These are phyloP conservation scores for Drosophila setosimentum DNA, from an alignment of 2,888 invertebrate species.

Conservation along the genomic window DNA sequence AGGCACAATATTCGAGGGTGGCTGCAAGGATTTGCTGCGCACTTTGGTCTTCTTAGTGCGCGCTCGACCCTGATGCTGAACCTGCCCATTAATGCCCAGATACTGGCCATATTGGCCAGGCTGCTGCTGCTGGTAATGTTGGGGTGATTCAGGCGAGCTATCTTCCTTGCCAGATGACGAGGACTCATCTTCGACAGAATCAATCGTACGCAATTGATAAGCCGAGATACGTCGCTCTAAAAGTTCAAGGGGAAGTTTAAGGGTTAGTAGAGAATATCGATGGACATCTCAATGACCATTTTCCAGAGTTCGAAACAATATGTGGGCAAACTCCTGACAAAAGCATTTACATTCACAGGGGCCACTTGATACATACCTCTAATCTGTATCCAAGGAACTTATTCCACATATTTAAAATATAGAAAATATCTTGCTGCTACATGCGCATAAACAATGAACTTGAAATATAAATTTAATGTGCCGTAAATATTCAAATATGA, in stretches of 20 bases:
- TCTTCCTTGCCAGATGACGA: slow-evolving; percentile 84
- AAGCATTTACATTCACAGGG: slow-evolving; percentile 1
- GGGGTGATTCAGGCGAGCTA: slow-evolving; percentile 83
- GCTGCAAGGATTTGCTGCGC: slow-evolving; percentile 85
- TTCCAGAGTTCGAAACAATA: slow-evolving; percentile 61
- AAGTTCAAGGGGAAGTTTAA: slow-evolving; percentile 45
- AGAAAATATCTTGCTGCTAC: slow-evolving; percentile 37
- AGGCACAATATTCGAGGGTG: slow-evolving; percentile 82
- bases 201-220: slow-evolving; percentile 83
- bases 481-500: slow-evolving; percentile 31
- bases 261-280: slow-evolving; percentile 20
- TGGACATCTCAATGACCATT: slow-evolving; percentile 4
- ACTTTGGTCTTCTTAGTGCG: slow-evolving; percentile 82
- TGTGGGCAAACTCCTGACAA: background rate
- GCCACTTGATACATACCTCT: slow-evolving; percentile 50
- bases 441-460: slow-evolving; percentile 63
- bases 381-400: slow-evolving; percentile 12
- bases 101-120: slow-evolving; percentile 77
- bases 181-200: slow-evolving; percentile 84
- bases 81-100: slow-evolving; percentile 77
- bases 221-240: slow-evolving; percentile 84
- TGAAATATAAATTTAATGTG: slow-evolving; percentile 54
- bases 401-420: slow-evolving; percentile 48
- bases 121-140: slow-evolving; percentile 56
- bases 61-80: slow-evolving; percentile 81